phyloP scores from a whole-genome alignment of 2,888 invertebrate genomes.

The Digitonthophagus gazella region DNA sequence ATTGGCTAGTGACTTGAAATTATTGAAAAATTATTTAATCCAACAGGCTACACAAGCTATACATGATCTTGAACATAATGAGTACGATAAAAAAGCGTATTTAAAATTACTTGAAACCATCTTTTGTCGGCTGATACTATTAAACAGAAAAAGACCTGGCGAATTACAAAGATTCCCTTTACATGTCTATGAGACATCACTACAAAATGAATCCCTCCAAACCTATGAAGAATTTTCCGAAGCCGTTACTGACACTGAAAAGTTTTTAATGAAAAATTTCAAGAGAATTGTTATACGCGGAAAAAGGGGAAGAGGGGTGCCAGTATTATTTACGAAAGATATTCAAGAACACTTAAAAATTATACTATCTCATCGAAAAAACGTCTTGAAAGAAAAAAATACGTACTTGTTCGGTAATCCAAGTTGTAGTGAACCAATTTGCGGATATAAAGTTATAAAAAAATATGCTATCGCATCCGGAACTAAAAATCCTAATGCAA shows the following conservation, averaged over 20 bases:
- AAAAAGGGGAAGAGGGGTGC: slow-evolving; percentile 18
- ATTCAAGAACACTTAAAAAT: slow-evolving; percentile 1
- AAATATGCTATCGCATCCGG: slow-evolving; percentile 30
- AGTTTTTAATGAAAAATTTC: slow-evolving; percentile 11
- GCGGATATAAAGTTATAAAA: slow-evolving; percentile 35
- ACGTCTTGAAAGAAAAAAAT: neutral
- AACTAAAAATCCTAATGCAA: slow-evolving; percentile 28
- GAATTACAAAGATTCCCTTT: slow-evolving; percentile 18
- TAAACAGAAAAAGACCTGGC: slow-evolving; percentile 20
- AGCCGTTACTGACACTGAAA: slow-evolving; percentile 11
- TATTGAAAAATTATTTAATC: neutral
- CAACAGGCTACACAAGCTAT: neutral
- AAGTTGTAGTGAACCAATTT: slow-evolving; percentile 22
- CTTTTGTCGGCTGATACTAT: slow-evolving; percentile 8
- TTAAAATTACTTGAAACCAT: slow-evolving; percentile 13
- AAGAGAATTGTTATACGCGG: slow-evolving; percentile 19
- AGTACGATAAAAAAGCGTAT: slow-evolving; percentile 1
- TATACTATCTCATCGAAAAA: neutral
- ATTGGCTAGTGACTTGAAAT: neutral
- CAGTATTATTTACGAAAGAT: slow-evolving; percentile 14
- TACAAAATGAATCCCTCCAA: neutral
- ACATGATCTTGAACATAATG: neutral
- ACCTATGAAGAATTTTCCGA: slow-evolving; percentile 17
- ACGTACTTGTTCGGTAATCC: slow-evolving; percentile 18
- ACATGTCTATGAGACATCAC: neutral